These are phyloP conservation scores for Digitonthophagus gazella DNA, from an alignment of 2,888 invertebrate species.

Conservation along the genomic window DNA sequence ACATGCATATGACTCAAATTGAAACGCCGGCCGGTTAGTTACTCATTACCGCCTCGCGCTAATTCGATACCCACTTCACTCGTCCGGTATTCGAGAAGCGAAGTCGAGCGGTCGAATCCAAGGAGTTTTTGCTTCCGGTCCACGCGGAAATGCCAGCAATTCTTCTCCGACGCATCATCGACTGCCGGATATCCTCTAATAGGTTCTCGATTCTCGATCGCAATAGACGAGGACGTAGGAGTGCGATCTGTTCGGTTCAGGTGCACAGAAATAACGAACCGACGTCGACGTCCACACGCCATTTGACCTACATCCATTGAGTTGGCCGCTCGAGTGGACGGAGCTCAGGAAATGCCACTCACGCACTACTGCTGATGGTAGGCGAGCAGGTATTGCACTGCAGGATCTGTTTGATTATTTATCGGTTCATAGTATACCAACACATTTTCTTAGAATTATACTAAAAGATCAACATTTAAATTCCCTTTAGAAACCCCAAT, in stretches of 20 bases:
- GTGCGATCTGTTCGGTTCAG: background rate
- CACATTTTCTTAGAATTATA: background rate
- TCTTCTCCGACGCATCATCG: background rate
- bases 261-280: background rate
- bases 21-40: background rate
- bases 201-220: background rate
- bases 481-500: too few species aligned
- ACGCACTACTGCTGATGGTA: slow-evolving; percentile 28
- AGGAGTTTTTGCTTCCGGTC: background rate
- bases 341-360: slow-evolving; percentile 36
- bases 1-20: background rate
- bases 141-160: background rate
- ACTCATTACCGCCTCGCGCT: background rate
- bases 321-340: slow-evolving; percentile 25
- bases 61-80: background rate
- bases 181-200: background rate
- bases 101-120: background rate
- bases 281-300: background rate
- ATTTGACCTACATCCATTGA: slow-evolving; percentile 26
- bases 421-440: background rate
- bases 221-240: background rate
- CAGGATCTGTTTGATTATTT: background rate
- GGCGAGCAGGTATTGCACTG: slow-evolving; percentile 10
- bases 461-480: background rate
- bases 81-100: background rate